phyloP scores from a whole-genome alignment of 1,140 invertebrate species.

The Drosophila setifemur region DNA sequence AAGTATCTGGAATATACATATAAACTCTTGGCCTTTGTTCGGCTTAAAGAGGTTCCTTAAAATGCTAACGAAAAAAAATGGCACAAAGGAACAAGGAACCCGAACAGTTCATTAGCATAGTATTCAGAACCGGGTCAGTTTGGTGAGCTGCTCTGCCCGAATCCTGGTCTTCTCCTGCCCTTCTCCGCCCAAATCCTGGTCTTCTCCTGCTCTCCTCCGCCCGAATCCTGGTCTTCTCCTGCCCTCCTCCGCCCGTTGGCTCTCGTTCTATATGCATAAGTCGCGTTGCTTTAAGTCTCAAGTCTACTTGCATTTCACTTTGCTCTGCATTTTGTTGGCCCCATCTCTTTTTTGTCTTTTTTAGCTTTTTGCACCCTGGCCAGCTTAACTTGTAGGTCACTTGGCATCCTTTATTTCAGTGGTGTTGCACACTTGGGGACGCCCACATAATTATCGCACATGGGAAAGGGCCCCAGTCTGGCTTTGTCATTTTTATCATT shows the following conservation, averaged over 20 bases:
- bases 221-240: neutral
- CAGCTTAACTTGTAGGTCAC: slow-evolving; percentile 52
- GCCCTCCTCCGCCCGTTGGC: neutral
- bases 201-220: neutral
- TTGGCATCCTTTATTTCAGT: slow-evolving; percentile 33
- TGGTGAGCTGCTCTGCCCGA: neutral
- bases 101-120: slow-evolving; percentile 60
- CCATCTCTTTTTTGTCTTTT: neutral
- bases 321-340: slow-evolving; percentile 51
- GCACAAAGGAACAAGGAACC: slow-evolving; percentile 3
- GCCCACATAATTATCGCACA: slow-evolving; percentile 54
- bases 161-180: neutral
- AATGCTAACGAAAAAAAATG: neutral
- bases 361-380: slow-evolving; percentile 10
- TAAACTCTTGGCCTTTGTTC: slow-evolving; percentile 7
- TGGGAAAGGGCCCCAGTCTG: slow-evolving; percentile 15
- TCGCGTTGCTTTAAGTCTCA: slow-evolving; percentile 43
- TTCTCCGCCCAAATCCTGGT: neutral
- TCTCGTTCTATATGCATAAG: slow-evolving; percentile 26
- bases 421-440: slow-evolving; percentile 20
- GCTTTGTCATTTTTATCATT: slow-evolving; percentile 51
- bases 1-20: no score
- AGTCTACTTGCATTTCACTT: slow-evolving; percentile 60
- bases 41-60: neutral
- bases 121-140: slow-evolving; percentile 45